Evolutionary conservation across 2,888 invertebrate species (phyloP).

Genomic region (Slavum lentiscoides): DNA sequence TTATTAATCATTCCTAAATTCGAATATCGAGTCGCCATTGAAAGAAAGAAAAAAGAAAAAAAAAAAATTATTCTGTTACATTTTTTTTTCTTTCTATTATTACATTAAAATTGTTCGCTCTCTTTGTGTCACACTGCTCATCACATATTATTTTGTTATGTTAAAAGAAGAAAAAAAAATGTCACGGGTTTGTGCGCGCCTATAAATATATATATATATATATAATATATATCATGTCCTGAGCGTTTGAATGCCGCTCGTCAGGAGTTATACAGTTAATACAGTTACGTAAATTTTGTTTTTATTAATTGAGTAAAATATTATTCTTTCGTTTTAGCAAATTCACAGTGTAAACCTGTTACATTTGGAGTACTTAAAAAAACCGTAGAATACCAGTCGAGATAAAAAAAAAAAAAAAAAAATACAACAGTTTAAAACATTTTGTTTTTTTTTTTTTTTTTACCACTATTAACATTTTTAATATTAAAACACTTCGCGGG

Average conservation of each 20-base stretch:
- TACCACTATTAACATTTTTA: conserved; percentile 51
- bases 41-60: too few species aligned
- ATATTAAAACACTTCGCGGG: conserved; percentile 48
- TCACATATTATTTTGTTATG: conserved; percentile 49
- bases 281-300: conserved; percentile 50
- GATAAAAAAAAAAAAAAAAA: conserved; percentile 36
- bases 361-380: conserved; percentile 53
- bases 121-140: conserved; percentile 52
- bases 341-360: conserved; percentile 53
- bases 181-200: conserved; percentile 33
- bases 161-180: conserved; percentile 20
- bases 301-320: conserved; percentile 47
- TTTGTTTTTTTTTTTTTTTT: conserved; percentile 42
- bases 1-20: conserved; percentile 51
- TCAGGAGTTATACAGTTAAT: conserved; percentile 14
- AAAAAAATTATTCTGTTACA: conserved; percentile 33
- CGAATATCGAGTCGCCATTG: conserved; percentile 41
- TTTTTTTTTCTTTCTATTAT: conserved; percentile 9
- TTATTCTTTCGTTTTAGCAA: conserved; percentile 49
- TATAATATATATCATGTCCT: conserved; percentile 37
- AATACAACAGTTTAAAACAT: conserved; percentile 4
- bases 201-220: conserved; percentile 30
- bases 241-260: conserved; percentile 30
- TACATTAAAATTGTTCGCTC: conserved; percentile 43
- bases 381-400: conserved; percentile 45